Percentiles rank a stretch among this genome's conserved stretches.
phyloP scores from a whole-genome alignment of 1,140 invertebrate genomes.

The Drosophila orosa region DNA sequence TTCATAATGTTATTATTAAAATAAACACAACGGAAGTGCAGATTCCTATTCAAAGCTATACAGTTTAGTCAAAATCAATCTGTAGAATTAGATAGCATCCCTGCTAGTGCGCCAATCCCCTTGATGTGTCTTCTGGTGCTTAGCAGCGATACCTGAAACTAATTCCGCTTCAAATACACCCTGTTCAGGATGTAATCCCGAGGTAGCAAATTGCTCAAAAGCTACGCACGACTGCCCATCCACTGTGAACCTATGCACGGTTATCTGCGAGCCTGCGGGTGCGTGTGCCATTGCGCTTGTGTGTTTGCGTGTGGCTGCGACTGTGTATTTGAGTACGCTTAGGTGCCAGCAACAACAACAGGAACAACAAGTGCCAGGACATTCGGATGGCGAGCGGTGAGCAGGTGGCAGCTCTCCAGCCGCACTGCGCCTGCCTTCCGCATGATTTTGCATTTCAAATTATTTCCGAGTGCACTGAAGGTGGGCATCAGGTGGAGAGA shows the following conservation, averaged over 20 bases:
- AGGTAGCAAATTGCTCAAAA: constrained; percentile 48
- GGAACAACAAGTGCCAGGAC: constrained; percentile 39
- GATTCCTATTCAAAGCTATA: background rate
- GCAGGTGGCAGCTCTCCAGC: constrained; percentile 57
- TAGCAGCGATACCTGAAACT: background rate
- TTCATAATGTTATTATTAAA: background rate
- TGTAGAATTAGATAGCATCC: too few species aligned
- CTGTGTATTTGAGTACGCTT: constrained; percentile 28
- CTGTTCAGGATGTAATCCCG: constrained; percentile 16
- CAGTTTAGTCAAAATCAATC: background rate
- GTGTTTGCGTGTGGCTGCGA: constrained; percentile 1
- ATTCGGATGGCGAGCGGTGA: constrained; percentile 19
- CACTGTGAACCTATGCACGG: constrained; percentile 13
- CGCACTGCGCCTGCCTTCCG: constrained; percentile 71
- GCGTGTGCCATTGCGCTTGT: constrained; percentile 11
- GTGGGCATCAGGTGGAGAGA: constrained; percentile 6
- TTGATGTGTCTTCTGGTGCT: background rate
- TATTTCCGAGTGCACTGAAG: constrained; percentile 62
- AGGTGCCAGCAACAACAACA: constrained; percentile 22
- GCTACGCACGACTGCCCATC: constrained; percentile 49
- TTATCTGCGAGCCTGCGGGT: constrained; percentile 20
- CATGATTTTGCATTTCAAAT: constrained; percentile 82
- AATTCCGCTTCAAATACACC: constrained; percentile 8
- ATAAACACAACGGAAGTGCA: background rate
- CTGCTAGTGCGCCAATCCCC: background rate